Conservation (phyloP, 2,113 vertebrate genomes). For the Rhagologus leucostigma region DNA sequence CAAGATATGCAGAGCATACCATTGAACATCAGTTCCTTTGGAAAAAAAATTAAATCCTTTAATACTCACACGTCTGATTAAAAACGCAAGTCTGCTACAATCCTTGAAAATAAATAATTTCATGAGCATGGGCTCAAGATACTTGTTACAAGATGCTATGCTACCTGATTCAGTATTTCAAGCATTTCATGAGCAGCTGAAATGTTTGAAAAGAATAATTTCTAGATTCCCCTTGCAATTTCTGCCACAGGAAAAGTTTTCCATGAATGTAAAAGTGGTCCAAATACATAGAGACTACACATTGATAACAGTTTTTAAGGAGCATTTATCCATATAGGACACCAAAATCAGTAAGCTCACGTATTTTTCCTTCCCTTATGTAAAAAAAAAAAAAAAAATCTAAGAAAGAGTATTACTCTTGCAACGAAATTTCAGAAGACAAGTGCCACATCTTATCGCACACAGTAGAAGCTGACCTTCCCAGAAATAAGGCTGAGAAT, state of each 20-base stretch:
- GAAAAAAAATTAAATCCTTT: not conserved
- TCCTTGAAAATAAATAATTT: not conserved
- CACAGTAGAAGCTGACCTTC: not conserved
- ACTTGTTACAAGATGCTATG: not conserved
- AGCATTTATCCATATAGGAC: not conserved
- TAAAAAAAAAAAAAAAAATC: not conserved
- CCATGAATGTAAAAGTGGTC: not conserved
- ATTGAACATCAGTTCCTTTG: rapidly evolving
- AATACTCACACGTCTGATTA: rapidly evolving
- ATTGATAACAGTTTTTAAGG: not conserved
- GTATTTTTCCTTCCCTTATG: rapidly evolving
- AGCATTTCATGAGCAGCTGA: not conserved
- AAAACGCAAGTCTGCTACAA: not conserved
- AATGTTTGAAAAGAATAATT: not conserved
- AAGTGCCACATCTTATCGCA: not conserved
- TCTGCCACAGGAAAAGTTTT: not conserved
- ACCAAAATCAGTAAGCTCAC: not conserved
- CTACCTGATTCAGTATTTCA: not conserved
- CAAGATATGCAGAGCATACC: not conserved
- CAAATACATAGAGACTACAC: not conserved
- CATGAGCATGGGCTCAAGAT: not conserved
- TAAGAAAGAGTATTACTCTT: not conserved
- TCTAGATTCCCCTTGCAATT: not conserved
- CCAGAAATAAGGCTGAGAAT: not conserved
- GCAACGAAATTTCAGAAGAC: not conserved